phyloP scores from a whole-genome alignment of 2,797 vertebrate genomes.

The Karalla daura region DNA sequence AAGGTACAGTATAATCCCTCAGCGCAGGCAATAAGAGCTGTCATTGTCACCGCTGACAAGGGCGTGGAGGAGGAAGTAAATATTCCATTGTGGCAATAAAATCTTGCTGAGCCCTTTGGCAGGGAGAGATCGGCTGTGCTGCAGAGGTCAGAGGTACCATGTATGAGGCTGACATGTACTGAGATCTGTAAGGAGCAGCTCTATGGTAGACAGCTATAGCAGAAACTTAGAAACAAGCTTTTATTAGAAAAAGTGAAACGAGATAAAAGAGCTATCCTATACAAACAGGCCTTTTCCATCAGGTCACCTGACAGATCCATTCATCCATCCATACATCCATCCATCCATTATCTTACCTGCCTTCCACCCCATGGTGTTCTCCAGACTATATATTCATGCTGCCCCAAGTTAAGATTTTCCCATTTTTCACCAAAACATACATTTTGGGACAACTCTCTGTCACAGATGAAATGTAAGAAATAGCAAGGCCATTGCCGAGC shows the following conservation, averaged over 20 bases:
- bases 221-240: constrained; percentile 15
- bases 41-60: constrained; percentile 72
- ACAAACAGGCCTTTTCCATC: not conserved
- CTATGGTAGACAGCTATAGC: constrained; percentile 25
- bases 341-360: no score
- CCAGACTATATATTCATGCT: no score
- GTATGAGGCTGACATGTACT: constrained; percentile 41
- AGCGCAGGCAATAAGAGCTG: constrained; percentile 61
- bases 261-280: constrained; percentile 3
- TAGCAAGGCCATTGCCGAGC: constrained; percentile 9
- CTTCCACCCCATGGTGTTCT: no score
- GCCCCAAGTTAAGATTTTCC: no score
- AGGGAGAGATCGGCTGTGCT: constrained; percentile 32
- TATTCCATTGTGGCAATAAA: constrained; percentile 59
- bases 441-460: constrained; percentile 34
- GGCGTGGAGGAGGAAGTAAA: constrained; percentile 59
- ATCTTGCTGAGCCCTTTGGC: constrained; percentile 41
- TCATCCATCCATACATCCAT: no score
- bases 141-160: constrained; percentile 57
- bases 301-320: no score
- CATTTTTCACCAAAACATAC: constrained; percentile 32
- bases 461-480: constrained; percentile 37
- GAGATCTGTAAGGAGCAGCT: constrained; percentile 24
- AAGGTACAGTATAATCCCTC: constrained; percentile 63
- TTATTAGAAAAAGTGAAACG: constrained; percentile 20